A percentile compares a stretch with the other conserved stretches of the same genome.
Conservation (phyloP, 2,113 vertebrate species). For the Triplophysa siluroides region DNA sequence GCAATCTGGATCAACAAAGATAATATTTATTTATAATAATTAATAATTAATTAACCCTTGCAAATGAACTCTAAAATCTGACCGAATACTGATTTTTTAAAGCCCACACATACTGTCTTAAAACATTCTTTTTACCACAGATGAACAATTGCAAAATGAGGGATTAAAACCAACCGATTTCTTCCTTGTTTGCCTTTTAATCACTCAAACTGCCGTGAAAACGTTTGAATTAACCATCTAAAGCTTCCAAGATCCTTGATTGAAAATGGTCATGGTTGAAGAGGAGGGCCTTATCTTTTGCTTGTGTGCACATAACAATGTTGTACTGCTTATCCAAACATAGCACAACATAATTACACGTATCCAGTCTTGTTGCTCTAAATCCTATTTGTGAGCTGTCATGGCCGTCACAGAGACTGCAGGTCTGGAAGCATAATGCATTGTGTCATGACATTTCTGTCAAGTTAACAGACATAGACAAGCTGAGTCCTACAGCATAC, state of each 20-base stretch:
- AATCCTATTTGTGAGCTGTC: constrained; percentile 57
- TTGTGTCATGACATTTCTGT: constrained; percentile 64
- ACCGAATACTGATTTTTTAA: neutral
- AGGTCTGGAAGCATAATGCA: constrained; percentile 57
- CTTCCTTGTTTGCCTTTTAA: neutral
- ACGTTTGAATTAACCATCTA: constrained; percentile 37
- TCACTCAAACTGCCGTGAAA: constrained; percentile 34
- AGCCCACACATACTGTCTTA: neutral
- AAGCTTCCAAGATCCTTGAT: constrained; percentile 29
- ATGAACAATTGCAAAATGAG: constrained; percentile 2
- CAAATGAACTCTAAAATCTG: neutral
- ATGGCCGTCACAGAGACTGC: constrained; percentile 48
- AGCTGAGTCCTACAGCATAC: constrained; percentile 45
- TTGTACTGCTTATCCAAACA: constrained; percentile 29
- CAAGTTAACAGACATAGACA: constrained; percentile 63
- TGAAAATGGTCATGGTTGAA: constrained; percentile 28
- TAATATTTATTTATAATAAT: neutral
- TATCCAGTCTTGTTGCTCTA: constrained; percentile 36
- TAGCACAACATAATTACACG: constrained; percentile 21
- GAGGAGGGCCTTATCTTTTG: constrained; percentile 19
- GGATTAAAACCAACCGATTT: constrained; percentile 24
- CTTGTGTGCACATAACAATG: constrained; percentile 30
- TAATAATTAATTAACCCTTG: neutral
- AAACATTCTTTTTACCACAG: neutral
- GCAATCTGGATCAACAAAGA: neutral